These are phyloP conservation scores for Drosophila eugracilis DNA, from an alignment of 1,140 invertebrate genomes.

Conservation along the genomic window DNA sequence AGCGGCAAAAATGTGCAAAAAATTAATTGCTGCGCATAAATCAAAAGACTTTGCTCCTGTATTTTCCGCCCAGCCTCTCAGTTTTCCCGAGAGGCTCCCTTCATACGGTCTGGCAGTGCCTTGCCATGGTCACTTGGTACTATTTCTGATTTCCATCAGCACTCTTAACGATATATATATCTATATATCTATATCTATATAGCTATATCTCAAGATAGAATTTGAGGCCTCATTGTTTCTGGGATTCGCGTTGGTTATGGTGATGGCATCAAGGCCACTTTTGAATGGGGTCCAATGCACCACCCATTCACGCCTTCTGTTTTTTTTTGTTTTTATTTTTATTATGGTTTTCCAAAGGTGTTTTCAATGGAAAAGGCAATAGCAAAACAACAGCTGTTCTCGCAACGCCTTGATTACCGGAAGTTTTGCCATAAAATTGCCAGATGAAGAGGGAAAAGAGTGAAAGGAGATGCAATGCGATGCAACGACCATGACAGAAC, in stretches of 20 bases:
- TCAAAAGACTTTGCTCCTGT: constrained; percentile 74
- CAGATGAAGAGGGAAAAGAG: background rate
- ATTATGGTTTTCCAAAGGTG: constrained; percentile 34
- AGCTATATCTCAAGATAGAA: constrained; percentile 15
- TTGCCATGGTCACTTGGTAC: constrained; percentile 29
- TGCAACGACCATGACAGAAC: constrained; percentile 37
- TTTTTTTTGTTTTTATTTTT: too few species aligned
- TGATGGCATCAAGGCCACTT: constrained; percentile 53
- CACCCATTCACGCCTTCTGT: constrained; percentile 1
- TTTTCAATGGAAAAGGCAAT: constrained; percentile 17
- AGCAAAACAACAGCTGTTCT: constrained; percentile 35
- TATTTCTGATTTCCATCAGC: constrained; percentile 59
- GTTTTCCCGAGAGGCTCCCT: constrained; percentile 1
- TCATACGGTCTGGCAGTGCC: constrained; percentile 7
- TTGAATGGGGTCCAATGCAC: constrained; percentile 36
- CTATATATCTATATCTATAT: background rate
- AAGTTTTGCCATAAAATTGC: constrained; percentile 63
- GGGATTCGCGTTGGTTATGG: background rate
- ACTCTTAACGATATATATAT: constrained; percentile 1
- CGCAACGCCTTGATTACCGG: constrained; percentile 49
- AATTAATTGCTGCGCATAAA: constrained; percentile 83
- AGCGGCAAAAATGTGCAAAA: constrained; percentile 73
- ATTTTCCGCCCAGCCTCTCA: background rate
- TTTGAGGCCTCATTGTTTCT: constrained; percentile 47
- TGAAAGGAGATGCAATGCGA: background rate